These are phyloP conservation scores for Manacus vitellinus DNA, from an alignment of 2,113 vertebrate genomes.

Conservation along the genomic window DNA sequence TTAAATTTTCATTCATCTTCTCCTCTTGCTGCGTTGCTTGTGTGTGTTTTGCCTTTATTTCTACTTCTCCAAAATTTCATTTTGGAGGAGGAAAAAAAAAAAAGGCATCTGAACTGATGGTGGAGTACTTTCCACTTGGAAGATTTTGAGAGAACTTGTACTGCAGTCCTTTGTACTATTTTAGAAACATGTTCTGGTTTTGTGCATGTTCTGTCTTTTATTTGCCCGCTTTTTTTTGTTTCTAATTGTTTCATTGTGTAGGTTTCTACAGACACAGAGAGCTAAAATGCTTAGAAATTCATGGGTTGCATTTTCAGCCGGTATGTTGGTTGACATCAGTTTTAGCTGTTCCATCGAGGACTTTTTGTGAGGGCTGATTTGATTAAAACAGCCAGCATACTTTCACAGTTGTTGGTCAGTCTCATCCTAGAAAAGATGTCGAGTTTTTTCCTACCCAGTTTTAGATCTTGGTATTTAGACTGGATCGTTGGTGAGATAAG, in stretches of 20 bases:
- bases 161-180: background rate
- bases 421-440: background rate
- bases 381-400: background rate
- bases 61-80: background rate
- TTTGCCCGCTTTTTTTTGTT: background rate
- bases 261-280: background rate
- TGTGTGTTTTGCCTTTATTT: slow-evolving; percentile 9
- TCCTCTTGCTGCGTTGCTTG: background rate
- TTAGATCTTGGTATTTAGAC: background rate
- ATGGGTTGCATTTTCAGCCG: background rate
- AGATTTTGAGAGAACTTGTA: background rate
- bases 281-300: background rate
- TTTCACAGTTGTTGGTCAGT: background rate
- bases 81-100: background rate
- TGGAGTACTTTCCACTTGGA: background rate
- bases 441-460: background rate
- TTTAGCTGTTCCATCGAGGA: background rate
- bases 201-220: background rate
- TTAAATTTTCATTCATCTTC: slow-evolving; percentile 1
- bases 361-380: background rate
- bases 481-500: background rate
- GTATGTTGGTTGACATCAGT: background rate
- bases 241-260: background rate
- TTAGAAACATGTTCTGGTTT: background rate
- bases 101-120: background rate